Conservation (phyloP, 2,113 vertebrate species). For the Bufo bufo region DNA sequence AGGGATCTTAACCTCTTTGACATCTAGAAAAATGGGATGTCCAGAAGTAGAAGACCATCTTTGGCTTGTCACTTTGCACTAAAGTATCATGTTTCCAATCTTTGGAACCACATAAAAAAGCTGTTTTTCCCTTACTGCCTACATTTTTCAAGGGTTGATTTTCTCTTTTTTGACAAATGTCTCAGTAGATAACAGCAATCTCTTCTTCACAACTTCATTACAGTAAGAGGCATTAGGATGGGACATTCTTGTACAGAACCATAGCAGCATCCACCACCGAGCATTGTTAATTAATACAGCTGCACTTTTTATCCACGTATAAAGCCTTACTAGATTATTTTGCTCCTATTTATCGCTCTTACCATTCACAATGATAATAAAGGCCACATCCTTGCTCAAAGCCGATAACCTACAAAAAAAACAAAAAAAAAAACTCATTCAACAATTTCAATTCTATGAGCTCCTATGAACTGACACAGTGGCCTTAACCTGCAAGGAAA, state of each 20-base stretch:
- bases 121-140: background rate
- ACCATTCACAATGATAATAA: background rate
- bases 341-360: background rate
- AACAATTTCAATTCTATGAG: constrained; percentile 5
- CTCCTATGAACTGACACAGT: background rate
- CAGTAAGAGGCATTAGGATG: background rate
- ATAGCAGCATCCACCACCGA: background rate
- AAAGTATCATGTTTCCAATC: no score
- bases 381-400: background rate
- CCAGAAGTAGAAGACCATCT: no score
- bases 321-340: background rate
- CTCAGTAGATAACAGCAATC: background rate
- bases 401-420: background rate
- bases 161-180: background rate
- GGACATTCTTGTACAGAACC: background rate
- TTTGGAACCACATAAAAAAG: no score
- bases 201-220: background rate
- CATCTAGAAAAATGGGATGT: no score
- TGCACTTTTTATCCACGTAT: background rate
- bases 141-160: background rate
- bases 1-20: no score
- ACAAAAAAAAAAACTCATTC: background rate
- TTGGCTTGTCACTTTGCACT: no score
- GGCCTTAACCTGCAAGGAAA: constrained; percentile 40
- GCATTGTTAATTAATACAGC: background rate